These are phyloP conservation scores for Lutraria rhynchaena DNA, from an alignment of 1,140 invertebrate genomes.

Conservation along the genomic window DNA sequence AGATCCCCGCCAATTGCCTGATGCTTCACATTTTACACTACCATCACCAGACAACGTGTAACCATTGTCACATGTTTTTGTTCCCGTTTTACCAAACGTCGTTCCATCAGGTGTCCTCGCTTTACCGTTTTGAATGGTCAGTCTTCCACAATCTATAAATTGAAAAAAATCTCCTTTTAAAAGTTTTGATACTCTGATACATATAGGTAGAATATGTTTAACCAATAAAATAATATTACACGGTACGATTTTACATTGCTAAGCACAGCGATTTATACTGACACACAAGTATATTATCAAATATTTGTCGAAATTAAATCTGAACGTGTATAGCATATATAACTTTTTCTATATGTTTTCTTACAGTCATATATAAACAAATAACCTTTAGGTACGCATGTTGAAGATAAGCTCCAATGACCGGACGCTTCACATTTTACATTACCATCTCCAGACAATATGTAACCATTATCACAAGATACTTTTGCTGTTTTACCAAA, in stretches of 20 bases:
- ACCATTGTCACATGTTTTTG: neutral
- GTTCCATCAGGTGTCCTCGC: neutral
- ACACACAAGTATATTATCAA: neutral
- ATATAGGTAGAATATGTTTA: too few relatives aligned
- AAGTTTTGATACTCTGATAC: too few relatives aligned
- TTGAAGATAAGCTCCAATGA: conserved; percentile 85
- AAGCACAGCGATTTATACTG: too few relatives aligned
- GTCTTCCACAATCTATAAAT: conserved; percentile 26
- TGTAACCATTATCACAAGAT: conserved; percentile 64
- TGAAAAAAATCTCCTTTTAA: too few relatives aligned
- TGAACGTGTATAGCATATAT: too few relatives aligned
- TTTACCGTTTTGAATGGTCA: neutral
- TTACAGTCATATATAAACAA: neutral
- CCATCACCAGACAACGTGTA: neutral
- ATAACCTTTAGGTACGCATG: neutral
- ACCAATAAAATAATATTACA: neutral
- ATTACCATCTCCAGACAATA: conserved; percentile 18
- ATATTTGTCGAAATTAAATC: neutral
- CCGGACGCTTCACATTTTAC: conserved; percentile 84
- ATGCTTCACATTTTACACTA: neutral
- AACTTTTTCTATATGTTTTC: neutral
- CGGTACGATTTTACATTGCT: too few relatives aligned
- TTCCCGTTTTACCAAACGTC: neutral
- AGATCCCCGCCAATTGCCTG: too few relatives aligned
- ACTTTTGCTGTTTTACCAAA: conserved; percentile 58